A percentile compares a stretch with the other conserved stretches of the same genome.
These are phyloP conservation scores for Unio delphinus DNA, from an alignment of 2,888 invertebrate genomes.

Conservation along the genomic window DNA sequence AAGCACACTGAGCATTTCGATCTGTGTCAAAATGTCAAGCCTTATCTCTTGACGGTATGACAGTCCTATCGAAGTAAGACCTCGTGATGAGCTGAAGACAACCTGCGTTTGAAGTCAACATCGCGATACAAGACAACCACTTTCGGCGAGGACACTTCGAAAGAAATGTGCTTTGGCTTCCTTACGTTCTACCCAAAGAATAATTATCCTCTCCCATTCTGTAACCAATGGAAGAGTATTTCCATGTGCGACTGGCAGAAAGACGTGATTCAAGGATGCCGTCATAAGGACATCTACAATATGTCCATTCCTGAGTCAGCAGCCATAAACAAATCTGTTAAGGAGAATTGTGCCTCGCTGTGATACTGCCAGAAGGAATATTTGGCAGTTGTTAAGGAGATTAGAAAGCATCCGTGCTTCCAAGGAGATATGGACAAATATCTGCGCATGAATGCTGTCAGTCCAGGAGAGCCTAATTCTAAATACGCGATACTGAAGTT, in stretches of 20 bases:
- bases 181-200: conserved; percentile 44
- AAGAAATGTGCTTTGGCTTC: conserved; percentile 49
- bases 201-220: conserved; percentile 11
- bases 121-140: conserved; percentile 21
- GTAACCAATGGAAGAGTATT: conserved; percentile 5
- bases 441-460: neutral
- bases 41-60: conserved; percentile 19
- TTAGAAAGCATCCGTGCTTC: conserved; percentile 32
- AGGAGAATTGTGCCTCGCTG: conserved; percentile 14
- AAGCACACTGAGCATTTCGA: neutral
- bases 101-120: conserved; percentile 35
- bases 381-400: conserved; percentile 12
- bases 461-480: neutral
- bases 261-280: conserved; percentile 17
- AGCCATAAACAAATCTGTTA: conserved; percentile 8
- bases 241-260: conserved; percentile 7
- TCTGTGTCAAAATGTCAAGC: too few species aligned
- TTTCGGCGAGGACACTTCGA: conserved; percentile 29
- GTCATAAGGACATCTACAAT: conserved; percentile 3
- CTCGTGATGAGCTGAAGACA: conserved; percentile 41
- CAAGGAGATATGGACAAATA: conserved; percentile 21
- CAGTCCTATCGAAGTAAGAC: conserved; percentile 30
- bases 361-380: conserved; percentile 25
- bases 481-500: neutral
- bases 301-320: conserved; percentile 11